Conservation (phyloP, 2,888 invertebrate genomes). For the Cosmia trapezina region DNA sequence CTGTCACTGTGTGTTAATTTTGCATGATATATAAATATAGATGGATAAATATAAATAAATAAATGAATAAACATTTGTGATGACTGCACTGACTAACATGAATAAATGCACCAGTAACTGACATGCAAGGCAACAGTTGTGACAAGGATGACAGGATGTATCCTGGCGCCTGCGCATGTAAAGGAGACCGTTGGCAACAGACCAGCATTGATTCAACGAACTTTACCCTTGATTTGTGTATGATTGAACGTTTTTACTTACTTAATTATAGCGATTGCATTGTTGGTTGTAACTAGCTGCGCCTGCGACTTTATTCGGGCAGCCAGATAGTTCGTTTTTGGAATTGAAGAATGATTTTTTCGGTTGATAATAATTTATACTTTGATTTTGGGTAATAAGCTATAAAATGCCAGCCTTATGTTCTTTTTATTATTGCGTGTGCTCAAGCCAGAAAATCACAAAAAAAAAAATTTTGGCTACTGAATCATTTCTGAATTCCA, state of each 20-base stretch:
- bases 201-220: not conserved
- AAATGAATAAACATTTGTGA: not conserved
- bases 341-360: not conserved
- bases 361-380: not conserved
- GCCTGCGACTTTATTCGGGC: no score
- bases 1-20: not conserved
- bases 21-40: not conserved
- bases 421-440: no score
- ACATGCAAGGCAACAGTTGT: not conserved
- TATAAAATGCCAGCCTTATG: not conserved
- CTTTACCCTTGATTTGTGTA: constrained; percentile 15
- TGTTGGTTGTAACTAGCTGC: not conserved
- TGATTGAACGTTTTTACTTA: not conserved
- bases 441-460: not conserved
- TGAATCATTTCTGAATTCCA: not conserved
- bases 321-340: not conserved
- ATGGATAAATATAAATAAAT: not conserved
- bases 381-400: not conserved
- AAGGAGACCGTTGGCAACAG: not conserved
- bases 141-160: not conserved
- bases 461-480: not conserved
- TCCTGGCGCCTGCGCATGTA: not conserved
- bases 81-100: not conserved
- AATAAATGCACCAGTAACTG: constrained; percentile 1
- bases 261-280: constrained; percentile 15